phyloP scores from a whole-genome alignment of 2,113 vertebrate species.

The Galemys pyrenaicus region DNA sequence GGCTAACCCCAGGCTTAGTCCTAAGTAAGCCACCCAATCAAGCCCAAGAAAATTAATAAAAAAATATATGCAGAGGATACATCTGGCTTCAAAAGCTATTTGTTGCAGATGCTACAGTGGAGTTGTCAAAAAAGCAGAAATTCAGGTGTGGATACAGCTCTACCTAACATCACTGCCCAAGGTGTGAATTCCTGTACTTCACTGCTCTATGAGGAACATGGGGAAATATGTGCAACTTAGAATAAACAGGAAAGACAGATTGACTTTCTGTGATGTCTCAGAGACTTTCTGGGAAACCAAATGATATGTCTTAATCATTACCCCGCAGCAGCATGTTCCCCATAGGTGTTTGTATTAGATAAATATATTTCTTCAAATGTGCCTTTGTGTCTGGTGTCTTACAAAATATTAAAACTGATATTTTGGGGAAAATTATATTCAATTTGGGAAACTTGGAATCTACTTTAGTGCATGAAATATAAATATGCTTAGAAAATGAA shows the following conservation, averaged over 20 bases:
- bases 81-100: neutral
- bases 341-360: neutral
- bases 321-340: neutral
- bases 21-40: neutral
- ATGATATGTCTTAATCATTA: conserved; percentile 17
- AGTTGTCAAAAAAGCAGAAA: neutral
- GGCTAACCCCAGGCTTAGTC: neutral
- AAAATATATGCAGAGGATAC: neutral
- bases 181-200: neutral
- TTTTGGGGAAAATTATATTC: neutral
- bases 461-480: conserved; percentile 59
- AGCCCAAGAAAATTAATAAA: neutral
- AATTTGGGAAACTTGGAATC: conserved; percentile 54
- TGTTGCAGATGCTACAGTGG: neutral
- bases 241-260: neutral
- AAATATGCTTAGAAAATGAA: conserved; percentile 72
- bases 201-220: neutral
- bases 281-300: neutral
- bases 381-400: neutral
- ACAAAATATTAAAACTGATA: conserved; percentile 36
- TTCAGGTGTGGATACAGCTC: neutral
- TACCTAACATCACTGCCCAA: neutral
- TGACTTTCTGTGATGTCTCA: neutral
- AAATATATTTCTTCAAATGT: neutral
- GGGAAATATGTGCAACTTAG: neutral